These are phyloP conservation scores for Bombus waltoni DNA, from an alignment of 1,140 invertebrate species.

Conservation along the genomic window DNA sequence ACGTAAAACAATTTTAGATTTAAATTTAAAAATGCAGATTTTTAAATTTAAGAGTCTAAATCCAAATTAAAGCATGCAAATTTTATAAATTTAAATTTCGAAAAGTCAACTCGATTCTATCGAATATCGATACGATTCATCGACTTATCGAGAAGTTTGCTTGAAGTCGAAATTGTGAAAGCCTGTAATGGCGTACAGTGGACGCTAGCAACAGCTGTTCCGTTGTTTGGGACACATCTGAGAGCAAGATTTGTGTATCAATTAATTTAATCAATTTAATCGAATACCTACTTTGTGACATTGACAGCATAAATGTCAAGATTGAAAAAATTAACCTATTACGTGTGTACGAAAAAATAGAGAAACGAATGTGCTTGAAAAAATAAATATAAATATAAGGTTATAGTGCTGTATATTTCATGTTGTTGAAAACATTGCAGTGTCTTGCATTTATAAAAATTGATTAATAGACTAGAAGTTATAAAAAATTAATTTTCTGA, in stretches of 20 bases:
- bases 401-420: conserved; percentile 3
- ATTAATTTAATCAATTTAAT: not conserved
- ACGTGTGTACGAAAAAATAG: not conserved
- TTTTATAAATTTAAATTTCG: not conserved
- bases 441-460: not conserved
- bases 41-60: not conserved
- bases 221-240: no score
- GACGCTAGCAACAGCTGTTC: conserved; percentile 41
- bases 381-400: not conserved
- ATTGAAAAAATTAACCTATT: not conserved
- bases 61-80: not conserved
- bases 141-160: conserved; percentile 1
- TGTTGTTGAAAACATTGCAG: not conserved
- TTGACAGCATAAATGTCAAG: not conserved
- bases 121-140: not conserved
- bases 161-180: conserved; percentile 6
- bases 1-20: not conserved
- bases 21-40: not conserved
- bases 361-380: not conserved
- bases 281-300: no score
- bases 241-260: not conserved
- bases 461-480: not conserved
- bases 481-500: not conserved
- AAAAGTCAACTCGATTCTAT: not conserved
- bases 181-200: conserved; percentile 21